Conservation (phyloP, 2,113 vertebrate species). For the Empidonax alnorum region DNA sequence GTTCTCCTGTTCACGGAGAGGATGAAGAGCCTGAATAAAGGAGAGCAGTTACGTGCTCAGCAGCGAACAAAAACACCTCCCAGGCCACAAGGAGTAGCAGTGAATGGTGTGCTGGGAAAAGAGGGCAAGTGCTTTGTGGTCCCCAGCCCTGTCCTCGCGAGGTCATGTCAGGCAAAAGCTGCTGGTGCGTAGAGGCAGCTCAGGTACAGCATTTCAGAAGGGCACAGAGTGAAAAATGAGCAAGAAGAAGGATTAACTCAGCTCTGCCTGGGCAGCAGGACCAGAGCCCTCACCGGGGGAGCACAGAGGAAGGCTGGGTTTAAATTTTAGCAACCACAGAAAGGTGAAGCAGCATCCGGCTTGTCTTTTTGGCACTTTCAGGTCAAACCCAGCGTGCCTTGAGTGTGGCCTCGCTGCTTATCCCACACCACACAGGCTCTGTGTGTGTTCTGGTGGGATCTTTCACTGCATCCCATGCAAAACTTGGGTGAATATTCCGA, state of each 20-base stretch:
- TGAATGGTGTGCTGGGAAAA: neutral
- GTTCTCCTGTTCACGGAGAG: accelerated
- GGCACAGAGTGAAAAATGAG: neutral
- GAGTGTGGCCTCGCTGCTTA: neutral
- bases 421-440: neutral
- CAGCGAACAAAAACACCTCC: neutral
- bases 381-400: neutral
- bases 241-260: neutral
- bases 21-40: neutral
- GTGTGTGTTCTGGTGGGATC: neutral
- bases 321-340: neutral
- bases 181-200: neutral
- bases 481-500: neutral
- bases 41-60: neutral
- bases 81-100: neutral
- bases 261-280: neutral
- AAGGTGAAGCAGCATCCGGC: neutral
- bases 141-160: neutral
- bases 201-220: neutral
- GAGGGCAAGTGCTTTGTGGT: neutral
- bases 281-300: neutral
- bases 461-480: neutral
- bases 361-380: neutral
- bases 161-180: slow-evolving; percentile 30
- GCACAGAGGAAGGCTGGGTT: neutral